These are phyloP conservation scores for Amphiprion percula DNA, from an alignment of 2,113 vertebrate species.

Conservation along the genomic window DNA sequence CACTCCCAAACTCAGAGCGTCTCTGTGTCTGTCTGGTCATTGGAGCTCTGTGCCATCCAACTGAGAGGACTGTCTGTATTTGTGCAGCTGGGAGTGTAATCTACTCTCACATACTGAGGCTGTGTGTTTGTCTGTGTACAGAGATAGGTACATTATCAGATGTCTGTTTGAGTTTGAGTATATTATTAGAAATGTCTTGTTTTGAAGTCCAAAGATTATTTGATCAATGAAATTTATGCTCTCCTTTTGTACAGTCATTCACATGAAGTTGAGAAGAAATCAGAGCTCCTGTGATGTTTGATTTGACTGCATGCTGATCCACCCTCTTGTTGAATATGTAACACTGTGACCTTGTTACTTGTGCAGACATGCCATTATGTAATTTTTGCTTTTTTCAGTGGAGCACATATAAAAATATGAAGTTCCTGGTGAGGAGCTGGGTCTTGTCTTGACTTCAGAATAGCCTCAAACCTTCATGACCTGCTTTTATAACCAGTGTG, in stretches of 20 bases:
- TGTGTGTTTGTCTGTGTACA: not conserved
- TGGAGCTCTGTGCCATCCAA: conserved; percentile 58
- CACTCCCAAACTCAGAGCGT: conserved; percentile 64
- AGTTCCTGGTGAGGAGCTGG: too few relatives aligned
- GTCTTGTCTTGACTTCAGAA: not conserved
- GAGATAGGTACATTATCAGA: not conserved
- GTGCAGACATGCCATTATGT: too few relatives aligned
- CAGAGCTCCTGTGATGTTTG: not conserved
- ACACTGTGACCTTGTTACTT: not conserved
- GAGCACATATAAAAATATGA: too few relatives aligned
- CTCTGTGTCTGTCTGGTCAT: conserved; percentile 60
- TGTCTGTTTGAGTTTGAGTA: conserved; percentile 18
- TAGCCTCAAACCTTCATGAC: not conserved
- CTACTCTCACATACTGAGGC: conserved; percentile 49
- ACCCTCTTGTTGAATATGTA: not conserved
- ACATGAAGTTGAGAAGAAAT: not conserved
- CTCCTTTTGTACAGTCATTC: not conserved
- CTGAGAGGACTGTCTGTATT: conserved; percentile 72
- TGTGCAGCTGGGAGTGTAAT: conserved; percentile 79
- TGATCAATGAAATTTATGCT: not conserved
- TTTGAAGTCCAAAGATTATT: not conserved
- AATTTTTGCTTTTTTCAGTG: too few relatives aligned
- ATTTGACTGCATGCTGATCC: not conserved
- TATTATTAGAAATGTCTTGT: not conserved
- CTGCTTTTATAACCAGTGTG: not conserved